Evolutionary conservation across 2,113 vertebrate genomes (phyloP).

Genomic region (Paracanthobrama guichenoti): DNA sequence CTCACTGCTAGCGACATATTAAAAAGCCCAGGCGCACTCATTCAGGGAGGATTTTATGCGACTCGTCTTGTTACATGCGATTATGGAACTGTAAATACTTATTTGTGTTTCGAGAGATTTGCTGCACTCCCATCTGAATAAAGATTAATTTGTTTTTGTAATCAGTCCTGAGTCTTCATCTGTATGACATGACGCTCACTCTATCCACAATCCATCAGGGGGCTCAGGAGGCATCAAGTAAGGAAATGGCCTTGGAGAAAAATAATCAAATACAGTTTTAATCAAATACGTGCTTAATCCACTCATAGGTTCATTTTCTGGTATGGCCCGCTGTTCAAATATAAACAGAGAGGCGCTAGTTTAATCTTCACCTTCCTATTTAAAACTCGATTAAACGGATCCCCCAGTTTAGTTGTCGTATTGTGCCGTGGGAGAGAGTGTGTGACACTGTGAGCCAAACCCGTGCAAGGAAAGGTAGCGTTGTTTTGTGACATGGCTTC

Average conservation of each 20-base stretch:
- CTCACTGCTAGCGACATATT: conserved; percentile 31
- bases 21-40: conserved; percentile 38
- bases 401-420: conserved; percentile 34
- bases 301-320: conserved; percentile 44
- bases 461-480: not conserved
- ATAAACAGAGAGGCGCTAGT: conserved; percentile 39
- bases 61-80: conserved; percentile 50
- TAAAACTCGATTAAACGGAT: conserved; percentile 53
- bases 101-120: conserved; percentile 62
- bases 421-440: conserved; percentile 20
- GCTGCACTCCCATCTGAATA: conserved; percentile 59
- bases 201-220: conserved; percentile 49
- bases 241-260: conserved; percentile 57
- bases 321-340: conserved; percentile 31
- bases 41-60: conserved; percentile 47
- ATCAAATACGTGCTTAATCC: conserved; percentile 61
- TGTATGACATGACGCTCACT: conserved; percentile 40
- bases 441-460: conserved; percentile 4
- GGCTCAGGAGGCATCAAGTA: conserved; percentile 40
- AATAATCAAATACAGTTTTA: conserved; percentile 57
- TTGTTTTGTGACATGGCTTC: conserved; percentile 22
- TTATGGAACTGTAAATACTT: conserved; percentile 62
- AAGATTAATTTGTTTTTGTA: conserved; percentile 67
- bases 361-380: conserved; percentile 52
- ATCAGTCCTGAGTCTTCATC: conserved; percentile 59